These are phyloP conservation scores for Drosophila pachea DNA, from an alignment of 1,140 invertebrate species.

Conservation along the genomic window DNA sequence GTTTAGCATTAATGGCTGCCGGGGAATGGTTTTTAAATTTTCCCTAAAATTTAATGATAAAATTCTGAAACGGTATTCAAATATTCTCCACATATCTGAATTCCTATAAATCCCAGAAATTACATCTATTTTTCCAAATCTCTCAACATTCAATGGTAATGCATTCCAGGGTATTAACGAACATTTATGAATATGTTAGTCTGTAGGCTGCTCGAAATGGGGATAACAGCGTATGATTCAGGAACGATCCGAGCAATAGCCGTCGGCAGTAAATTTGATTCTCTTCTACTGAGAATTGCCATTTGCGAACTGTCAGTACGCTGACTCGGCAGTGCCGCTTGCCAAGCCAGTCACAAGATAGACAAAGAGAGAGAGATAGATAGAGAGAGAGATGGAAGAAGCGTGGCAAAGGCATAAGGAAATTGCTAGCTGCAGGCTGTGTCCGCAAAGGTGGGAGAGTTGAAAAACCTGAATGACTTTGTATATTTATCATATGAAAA, in stretches of 20 bases:
- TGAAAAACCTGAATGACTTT: slow-evolving; percentile 6
- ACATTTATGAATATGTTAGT: no score
- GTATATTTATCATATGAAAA: slow-evolving; percentile 45
- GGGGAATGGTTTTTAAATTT: background rate
- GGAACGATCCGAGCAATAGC: no score
- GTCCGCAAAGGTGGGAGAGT: background rate
- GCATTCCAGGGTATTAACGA: no score
- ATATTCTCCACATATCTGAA: slow-evolving; percentile 2
- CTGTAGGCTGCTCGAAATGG: no score
- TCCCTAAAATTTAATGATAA: background rate
- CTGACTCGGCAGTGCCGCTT: slow-evolving; percentile 21
- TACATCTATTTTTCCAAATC: no score
- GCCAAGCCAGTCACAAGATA: slow-evolving; percentile 1
- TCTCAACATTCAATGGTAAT: no score
- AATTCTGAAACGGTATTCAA: background rate
- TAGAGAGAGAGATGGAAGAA: background rate
- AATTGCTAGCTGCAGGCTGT: slow-evolving; percentile 26
- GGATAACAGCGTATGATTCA: no score
- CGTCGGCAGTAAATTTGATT: no score
- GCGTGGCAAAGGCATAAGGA: slow-evolving; percentile 2
- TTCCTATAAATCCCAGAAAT: background rate
- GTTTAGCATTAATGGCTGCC: slow-evolving; percentile 3
- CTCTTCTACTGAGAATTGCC: slow-evolving; percentile 14
- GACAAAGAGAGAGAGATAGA: background rate
- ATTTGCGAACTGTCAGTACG: slow-evolving; percentile 48